A percentile compares a stretch with the other conserved stretches of the same genome.
Conservation (phyloP, 2,113 vertebrate genomes). For the Scophthalmus maximus region DNA sequence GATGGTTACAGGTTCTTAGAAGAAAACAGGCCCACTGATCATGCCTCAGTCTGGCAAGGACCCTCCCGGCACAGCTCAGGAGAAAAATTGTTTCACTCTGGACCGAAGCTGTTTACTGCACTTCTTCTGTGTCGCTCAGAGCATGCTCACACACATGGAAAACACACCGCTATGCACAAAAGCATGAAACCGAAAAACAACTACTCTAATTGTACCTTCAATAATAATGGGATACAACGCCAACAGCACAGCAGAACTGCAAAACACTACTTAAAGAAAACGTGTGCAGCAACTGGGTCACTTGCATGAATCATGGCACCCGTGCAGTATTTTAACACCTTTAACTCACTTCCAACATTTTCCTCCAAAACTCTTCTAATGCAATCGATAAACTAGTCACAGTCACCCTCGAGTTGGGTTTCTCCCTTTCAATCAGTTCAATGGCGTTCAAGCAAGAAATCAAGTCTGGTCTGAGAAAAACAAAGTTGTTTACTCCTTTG, state of each 20-base stretch:
- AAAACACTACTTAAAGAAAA: not conserved
- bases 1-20: slow-evolving; percentile 84
- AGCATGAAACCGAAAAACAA: slow-evolving; percentile 24
- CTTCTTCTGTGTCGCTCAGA: slow-evolving; percentile 16
- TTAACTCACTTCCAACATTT: not conserved
- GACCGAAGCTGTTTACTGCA: slow-evolving; percentile 52
- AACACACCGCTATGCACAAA: slow-evolving; percentile 20
- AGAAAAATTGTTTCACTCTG: slow-evolving; percentile 50
- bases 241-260: not conserved
- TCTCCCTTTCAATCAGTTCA: not conserved
- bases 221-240: not conserved
- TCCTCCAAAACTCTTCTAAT: not conserved
- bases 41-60: slow-evolving; percentile 65
- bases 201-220: not conserved
- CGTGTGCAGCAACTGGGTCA: not conserved
- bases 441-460: slow-evolving; percentile 16
- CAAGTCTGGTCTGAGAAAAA: slow-evolving; percentile 61
- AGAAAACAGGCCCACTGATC: slow-evolving; percentile 83
- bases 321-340: not conserved
- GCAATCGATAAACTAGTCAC: not conserved
- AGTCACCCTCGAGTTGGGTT: not conserved
- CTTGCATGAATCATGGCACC: not conserved
- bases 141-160: slow-evolving; percentile 18
- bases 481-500: slow-evolving; percentile 79
- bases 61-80: slow-evolving; percentile 39